Evolutionary conservation across 2,797 vertebrate genomes (phyloP), one percentile per base, ranked within the genome.

Genomic region (Liparis tanakae): DNA sequence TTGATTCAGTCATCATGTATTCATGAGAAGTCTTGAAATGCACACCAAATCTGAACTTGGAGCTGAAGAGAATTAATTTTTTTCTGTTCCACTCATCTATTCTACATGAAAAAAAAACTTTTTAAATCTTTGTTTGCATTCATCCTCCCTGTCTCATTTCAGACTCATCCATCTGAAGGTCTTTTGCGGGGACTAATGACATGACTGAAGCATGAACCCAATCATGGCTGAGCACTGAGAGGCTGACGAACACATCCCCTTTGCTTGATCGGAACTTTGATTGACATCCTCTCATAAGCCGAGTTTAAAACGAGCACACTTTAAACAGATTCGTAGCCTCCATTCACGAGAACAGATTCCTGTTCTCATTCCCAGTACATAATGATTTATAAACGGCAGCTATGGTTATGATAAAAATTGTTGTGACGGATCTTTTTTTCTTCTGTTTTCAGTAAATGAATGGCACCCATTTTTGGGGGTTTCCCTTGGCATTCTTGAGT

Each of bases 1-100:
- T 74, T 80, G 77, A 84, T 88, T 91, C 70, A 89, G 74, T 87
- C 78, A 81, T 89, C 70, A 75, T 8, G 4, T 73, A 85, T 91
- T 87, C 70, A 85, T 88, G 73, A 78, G 81, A 68, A 78, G 84
- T 67, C 74, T 80, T 82, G 79, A 87, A 82, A 80, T 79, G 79
- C 77, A 66, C 79, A 85, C 60, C 46, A 69, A 56, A 69, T 90
- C 68, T 87, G 65, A 68, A 83, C 56, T 58, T 83, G 65, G 76
- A 76, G 69, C 70, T 79, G 70, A 79, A 84, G 63, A 82, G 41
- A 71, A 77, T 78, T 70, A 6, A 10, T 60, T 68, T 76, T 81
- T 67, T 60, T 55, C 41, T 37, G 54, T 74, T 63, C 78, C 73
- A 67, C 83, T 85, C 78, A 80, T 84, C 74, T 64, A 74, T 81